Evolutionary conservation across 1,140 invertebrate genomes (phyloP), one percentile per base, ranked within the genome.

Genomic region (Acyrthosiphon pisum): DNA sequence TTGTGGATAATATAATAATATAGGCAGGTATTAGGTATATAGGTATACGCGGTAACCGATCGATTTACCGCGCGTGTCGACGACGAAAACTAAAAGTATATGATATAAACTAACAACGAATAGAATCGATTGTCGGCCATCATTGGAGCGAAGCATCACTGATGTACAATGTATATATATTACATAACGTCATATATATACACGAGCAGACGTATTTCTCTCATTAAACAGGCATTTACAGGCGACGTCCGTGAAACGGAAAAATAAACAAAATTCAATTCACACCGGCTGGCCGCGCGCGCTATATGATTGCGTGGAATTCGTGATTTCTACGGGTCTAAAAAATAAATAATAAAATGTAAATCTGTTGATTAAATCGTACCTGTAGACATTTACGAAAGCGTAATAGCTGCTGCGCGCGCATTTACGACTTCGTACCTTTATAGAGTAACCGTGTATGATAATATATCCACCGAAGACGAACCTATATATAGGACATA

Each of bases 211-310:
- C 26, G 22, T 86, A 46, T 87, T 87, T 20, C 7, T n/a, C 46
- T 88, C n/a, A 88, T 88, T 88, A 87, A 87, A 88, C 46, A 88
- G 86, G 44, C 46, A 88, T 88, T 88, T 87, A 87, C 84, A 87
- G 22, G 84, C 84, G 3, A 87, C 46, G n/a, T 35, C 46, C 86
- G 86, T 88, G 46, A 88, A 88, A 88, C 86, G 46, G 44, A n/a
- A 88, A 50, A n/a, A 86, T 86, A 87, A 46, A 86, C 83, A 6
- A 86, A 86, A 86, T 46, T 26, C 7, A 86, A 86, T 46, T 86
- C 41, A 41, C 37, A 26, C 22, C 41, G 23, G 22, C 50, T 53
- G 50, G 44, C 30, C 44, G 44, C 0, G 9, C 41, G 44, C 30
- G 44, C 30, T 46, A 48, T 48, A 48, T 48, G 83, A 41, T 26